Evolutionary conservation across 2,113 vertebrate species (phyloP), one percentile per base, ranked within the genome.

Genomic region (Motacilla alba): DNA sequence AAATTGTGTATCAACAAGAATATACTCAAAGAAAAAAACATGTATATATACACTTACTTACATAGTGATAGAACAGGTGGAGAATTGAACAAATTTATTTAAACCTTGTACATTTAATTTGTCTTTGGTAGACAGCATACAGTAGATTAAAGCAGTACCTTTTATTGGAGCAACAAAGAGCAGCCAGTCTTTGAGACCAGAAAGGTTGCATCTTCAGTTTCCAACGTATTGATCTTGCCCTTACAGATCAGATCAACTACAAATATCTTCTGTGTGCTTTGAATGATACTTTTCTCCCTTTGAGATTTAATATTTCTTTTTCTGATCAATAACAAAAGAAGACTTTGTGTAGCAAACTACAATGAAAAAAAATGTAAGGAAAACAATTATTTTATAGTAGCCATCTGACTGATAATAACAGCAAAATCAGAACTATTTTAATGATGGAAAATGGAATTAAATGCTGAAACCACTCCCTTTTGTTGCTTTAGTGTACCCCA

Each of bases 191-290:
- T 97, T 97, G 81, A 95, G 85, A 95, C 46, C 49, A 69, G 72
- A 94, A 95, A 95, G 94, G 88, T 27, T 97, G 63, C 70, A 87
- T 93, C 93, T 96, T 96, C 77, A 93, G 93, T 94, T 93, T 96
- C 94, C 56, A 89, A 56, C 68, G 93, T 96, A 97, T 95, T 97
- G 97, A 97, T 97, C 94, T 93, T 91, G 41, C 39, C 50, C 67
- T 93, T 91, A 85, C 77, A 89, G 78, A 79, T 46, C 91, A 95
- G 60, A 96, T 91, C 93, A 94, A 91, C 93, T 89, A 94, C 95
- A 97, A 67, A 97, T 97, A 97, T 96, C 91, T 96, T 96, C 94
- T 94, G 2, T 91, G 64, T 95, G 74, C 75, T 74, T 96, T 89
- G 67, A 77, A 96, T 95, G 83, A 83, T 88, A 75, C 31, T 28